These are phyloP conservation scores for Aythya fuligula DNA, from an alignment of 2,797 vertebrate genomes.

Conservation along the genomic window DNA sequence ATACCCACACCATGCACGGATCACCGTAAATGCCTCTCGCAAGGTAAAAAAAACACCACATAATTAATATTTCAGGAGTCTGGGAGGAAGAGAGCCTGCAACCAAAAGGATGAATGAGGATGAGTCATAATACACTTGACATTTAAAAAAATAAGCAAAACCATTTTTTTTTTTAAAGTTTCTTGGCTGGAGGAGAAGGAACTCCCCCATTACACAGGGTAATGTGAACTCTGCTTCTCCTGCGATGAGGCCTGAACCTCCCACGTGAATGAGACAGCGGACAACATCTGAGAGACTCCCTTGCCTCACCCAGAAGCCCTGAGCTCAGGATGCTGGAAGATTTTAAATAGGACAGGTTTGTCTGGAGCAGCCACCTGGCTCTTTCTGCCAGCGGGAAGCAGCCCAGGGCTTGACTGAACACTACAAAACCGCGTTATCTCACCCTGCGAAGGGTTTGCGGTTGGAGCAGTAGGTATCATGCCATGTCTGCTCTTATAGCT, in stretches of 20 bases:
- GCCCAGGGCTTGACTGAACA: not conserved
- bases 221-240: slow-evolving; percentile 34
- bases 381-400: not conserved
- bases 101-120: slow-evolving; percentile 15
- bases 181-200: slow-evolving; percentile 20
- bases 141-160: not conserved
- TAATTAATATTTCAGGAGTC: slow-evolving; percentile 47
- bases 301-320: not conserved
- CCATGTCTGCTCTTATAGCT: not conserved
- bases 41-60: slow-evolving; percentile 24
- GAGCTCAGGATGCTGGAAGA: not conserved
- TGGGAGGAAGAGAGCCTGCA: not conserved
- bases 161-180: not conserved
- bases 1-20: not conserved
- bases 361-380: not conserved
- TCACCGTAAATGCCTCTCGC: not conserved
- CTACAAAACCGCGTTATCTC: not conserved
- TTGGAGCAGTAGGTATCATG: not conserved
- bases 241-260: slow-evolving; percentile 6
- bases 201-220: slow-evolving; percentile 18
- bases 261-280: not conserved
- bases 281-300: not conserved
- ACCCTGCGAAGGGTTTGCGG: not conserved
- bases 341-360: slow-evolving; percentile 1
- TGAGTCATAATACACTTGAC: slow-evolving; percentile 49